phyloP scores from a whole-genome alignment of 2,797 vertebrate genomes.

The Lepus oiostolus region DNA sequence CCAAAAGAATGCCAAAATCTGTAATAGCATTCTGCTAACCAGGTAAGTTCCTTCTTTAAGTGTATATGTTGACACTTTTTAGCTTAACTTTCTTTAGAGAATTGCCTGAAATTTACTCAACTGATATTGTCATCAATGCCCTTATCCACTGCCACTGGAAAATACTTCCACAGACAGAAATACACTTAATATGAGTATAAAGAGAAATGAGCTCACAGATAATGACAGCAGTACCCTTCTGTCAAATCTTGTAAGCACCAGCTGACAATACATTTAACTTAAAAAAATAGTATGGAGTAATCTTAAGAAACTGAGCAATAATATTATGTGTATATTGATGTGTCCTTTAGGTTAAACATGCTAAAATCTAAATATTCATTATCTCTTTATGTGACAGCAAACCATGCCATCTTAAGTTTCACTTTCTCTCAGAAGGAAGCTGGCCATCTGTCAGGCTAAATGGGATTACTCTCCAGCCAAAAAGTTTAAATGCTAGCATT shows the following conservation, averaged over 20 bases:
- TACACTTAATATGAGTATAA: neutral
- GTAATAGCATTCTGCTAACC: constrained; percentile 8
- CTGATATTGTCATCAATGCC: neutral
- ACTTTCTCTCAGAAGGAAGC: too few relatives aligned
- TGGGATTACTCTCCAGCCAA: too few relatives aligned
- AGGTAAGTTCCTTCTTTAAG: neutral
- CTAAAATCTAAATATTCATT: neutral
- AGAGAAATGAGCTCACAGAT: neutral
- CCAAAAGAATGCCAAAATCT: constrained; percentile 27
- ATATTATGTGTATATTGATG: neutral
- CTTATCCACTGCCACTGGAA: neutral
- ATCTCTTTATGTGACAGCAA: neutral
- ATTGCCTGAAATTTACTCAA: constrained; percentile 29
- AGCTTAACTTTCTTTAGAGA: constrained; percentile 20
- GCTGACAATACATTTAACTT: neutral
- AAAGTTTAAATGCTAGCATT: too few relatives aligned
- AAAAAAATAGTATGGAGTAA: neutral
- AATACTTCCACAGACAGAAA: neutral
- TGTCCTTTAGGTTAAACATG: neutral
- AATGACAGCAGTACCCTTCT: neutral
- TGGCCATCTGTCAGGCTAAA: too few relatives aligned
- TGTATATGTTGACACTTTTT: neutral
- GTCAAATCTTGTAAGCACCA: neutral
- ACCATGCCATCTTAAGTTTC: too few relatives aligned
- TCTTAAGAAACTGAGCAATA: neutral